Percentiles rank a stretch among this genome's conserved stretches.
Evolutionary conservation across 2,797 vertebrate genomes (phyloP).

Genomic region (Heliangelus exortis): DNA sequence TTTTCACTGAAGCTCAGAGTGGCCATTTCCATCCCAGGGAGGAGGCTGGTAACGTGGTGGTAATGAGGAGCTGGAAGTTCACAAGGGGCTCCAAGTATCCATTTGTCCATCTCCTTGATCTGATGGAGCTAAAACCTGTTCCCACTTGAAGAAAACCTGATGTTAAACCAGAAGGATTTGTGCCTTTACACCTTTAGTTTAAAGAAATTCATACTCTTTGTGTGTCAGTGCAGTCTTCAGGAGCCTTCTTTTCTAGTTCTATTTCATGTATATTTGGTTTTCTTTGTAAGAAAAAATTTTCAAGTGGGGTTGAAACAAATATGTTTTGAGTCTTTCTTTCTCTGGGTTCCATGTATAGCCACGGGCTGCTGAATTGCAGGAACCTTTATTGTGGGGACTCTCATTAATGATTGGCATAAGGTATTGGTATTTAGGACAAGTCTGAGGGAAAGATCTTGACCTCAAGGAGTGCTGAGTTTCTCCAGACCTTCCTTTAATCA

Average conservation of each 20-base stretch:
- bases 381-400: fast-evolving
- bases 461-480: not conserved
- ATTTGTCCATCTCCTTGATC: not conserved
- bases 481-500: not conserved
- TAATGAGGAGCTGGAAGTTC: not conserved
- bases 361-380: fast-evolving
- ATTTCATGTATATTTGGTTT: not conserved
- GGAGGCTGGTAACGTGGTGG: not conserved
- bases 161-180: not conserved
- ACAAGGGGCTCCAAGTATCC: not conserved
- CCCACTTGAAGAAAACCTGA: not conserved
- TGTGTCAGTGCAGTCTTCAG: not conserved
- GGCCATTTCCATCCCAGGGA: not conserved
- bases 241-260: not conserved
- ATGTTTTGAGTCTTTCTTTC: not conserved
- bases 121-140: not conserved
- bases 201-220: not conserved
- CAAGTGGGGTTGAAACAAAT: not conserved
- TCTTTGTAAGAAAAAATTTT: not conserved
- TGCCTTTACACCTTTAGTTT: not conserved
- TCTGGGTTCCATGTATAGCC: not conserved
- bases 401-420: not conserved
- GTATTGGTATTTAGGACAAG: not conserved
- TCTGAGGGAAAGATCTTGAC: not conserved
- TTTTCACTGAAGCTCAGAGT: not conserved